Evolutionary conservation across 2,113 vertebrate species (phyloP).

Genomic region (Daboia siamensis): DNA sequence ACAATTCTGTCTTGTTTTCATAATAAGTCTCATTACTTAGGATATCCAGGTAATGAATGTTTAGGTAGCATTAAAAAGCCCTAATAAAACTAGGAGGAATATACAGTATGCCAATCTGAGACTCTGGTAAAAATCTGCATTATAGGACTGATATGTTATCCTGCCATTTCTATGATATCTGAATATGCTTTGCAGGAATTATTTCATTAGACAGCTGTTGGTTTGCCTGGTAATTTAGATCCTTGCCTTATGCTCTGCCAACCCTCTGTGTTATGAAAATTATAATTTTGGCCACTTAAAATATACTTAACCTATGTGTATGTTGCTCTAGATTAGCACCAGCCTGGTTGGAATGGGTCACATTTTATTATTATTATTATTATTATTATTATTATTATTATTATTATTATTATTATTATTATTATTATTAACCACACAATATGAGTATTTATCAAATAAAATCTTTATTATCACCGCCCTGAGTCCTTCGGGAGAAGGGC

Average conservation of each 20-base stretch:
- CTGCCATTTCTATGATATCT: background rate
- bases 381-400: no score
- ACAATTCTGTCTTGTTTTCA: background rate
- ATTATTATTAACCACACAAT: no score
- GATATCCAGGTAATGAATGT: background rate
- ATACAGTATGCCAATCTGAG: background rate
- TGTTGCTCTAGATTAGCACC: background rate
- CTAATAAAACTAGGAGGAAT: background rate
- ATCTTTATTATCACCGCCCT: no score
- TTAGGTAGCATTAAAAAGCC: background rate
- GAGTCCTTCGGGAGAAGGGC: no score
- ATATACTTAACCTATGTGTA: background rate
- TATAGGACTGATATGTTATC: background rate
- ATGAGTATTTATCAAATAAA: background rate
- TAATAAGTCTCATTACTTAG: background rate
- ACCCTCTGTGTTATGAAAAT: background rate
- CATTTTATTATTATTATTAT: no score
- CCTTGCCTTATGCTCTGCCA: background rate
- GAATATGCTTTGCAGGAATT: background rate
- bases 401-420: no score
- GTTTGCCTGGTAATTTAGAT: background rate
- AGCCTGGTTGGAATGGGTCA: background rate
- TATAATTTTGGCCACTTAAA: background rate
- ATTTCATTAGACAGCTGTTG: background rate
- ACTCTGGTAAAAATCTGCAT: background rate